Base-by-base conservation (phyloP, 2,888 invertebrate genomes). In the Drosophila ustulata region DNA sequence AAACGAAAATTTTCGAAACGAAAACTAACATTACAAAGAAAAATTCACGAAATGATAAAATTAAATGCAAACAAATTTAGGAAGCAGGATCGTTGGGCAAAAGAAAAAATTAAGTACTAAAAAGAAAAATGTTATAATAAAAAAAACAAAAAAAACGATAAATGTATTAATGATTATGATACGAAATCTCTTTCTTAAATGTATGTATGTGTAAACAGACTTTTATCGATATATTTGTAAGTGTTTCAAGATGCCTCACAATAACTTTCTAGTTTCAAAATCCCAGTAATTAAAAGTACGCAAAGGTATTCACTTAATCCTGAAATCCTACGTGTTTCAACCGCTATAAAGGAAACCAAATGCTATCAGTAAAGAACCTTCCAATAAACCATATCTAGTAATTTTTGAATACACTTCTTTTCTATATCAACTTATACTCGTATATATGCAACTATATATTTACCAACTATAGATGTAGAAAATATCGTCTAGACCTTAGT, bases 51-150 rank as follows among this genome's bases (percentile, higher is more conserved):
- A 80, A 83, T 76, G 75, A 81, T 88, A 37, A 53, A 26, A 9
- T 25, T 51, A 65, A 62, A 37, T 56, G 8, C 61, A 55, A 52
- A 74, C 72, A 84, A 90, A 89, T 90, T 90, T 79, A 88, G 90
- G 92, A 92, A 92, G 92, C 92, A 92, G 92, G 92, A 92, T 92
- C 92, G 91, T 89, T 89, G 80, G 85, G 91, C 91, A 69, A 71
- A 80, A 73, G 64, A 51, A 63, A 51, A 63, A 71, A 63, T 45
- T 1, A 9, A 58, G 53, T 37, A 63, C 11, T 37, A 37, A 11
- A 57, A 71, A 59, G 25, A 52, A 69, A 58, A 32, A 70, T 41
- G 18, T 41, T 41, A 53, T 53, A 43, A 58, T 57, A 43, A n/a
- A n/a, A 34, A 37, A 66, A 53, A 53, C 50, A 51, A 66, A 64